Percentiles rank a stretch among this genome's conserved stretches.
These are phyloP conservation scores for Tineola bisselliella DNA, from an alignment of 2,888 invertebrate species.

Conservation along the genomic window DNA sequence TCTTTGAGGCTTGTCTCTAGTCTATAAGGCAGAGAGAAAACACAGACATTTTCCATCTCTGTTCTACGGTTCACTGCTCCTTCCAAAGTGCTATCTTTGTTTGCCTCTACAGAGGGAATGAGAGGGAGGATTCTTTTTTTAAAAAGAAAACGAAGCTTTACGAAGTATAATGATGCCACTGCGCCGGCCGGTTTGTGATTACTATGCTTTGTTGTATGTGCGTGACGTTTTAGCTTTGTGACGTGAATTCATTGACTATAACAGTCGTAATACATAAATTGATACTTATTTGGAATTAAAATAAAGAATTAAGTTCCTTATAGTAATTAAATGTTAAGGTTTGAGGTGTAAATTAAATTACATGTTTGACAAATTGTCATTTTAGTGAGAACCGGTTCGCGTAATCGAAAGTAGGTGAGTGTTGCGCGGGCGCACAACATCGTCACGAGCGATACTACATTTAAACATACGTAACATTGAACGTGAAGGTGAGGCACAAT, in stretches of 20 bases:
- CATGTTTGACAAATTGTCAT: constrained; percentile 19
- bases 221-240: constrained; percentile 38
- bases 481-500: constrained; percentile 46
- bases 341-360: constrained; percentile 10
- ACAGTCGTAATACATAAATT: no score
- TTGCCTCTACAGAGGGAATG: constrained; percentile 27
- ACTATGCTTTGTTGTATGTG: constrained; percentile 22
- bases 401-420: constrained; percentile 56
- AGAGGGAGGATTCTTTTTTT: constrained; percentile 24
- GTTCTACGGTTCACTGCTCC: constrained; percentile 57
- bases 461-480: constrained; percentile 34
- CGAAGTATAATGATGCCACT: constrained; percentile 40
- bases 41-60: constrained; percentile 46
- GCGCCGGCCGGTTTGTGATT: constrained; percentile 36
- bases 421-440: constrained; percentile 29
- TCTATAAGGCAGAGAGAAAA: constrained; percentile 26
- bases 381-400: constrained; percentile 39
- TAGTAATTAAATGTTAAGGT: constrained; percentile 19
- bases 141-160: constrained; percentile 29
- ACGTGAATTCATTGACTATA: constrained; percentile 55
- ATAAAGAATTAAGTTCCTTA: no score
- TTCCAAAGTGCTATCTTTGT: constrained; percentile 26
- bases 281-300: no score
- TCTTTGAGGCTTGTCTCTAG: constrained; percentile 34
- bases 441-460: not conserved